A percentile compares a stretch with the other conserved stretches of the same genome.
phyloP scores from a whole-genome alignment of 2,113 vertebrate genomes.

The Sylvietta virens region DNA sequence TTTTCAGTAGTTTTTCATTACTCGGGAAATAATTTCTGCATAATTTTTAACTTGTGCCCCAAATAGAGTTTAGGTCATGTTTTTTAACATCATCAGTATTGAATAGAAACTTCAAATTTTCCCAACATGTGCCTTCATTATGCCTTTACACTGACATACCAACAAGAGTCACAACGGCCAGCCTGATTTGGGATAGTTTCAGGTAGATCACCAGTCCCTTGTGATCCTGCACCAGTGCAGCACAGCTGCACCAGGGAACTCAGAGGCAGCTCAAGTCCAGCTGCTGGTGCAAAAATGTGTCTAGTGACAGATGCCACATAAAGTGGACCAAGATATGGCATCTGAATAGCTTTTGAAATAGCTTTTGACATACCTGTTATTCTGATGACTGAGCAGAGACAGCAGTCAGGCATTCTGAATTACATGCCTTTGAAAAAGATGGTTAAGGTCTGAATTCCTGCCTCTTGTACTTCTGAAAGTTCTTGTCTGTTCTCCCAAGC shows the following conservation, averaged over 20 bases:
- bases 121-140: background rate
- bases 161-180: background rate
- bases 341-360: background rate
- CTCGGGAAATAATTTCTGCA: background rate
- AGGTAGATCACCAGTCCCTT: background rate
- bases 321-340: background rate
- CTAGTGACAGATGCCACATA: background rate
- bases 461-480: background rate
- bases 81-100: background rate
- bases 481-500: background rate
- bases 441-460: background rate
- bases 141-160: background rate
- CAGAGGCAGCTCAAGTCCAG: background rate
- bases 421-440: background rate
- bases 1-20: background rate
- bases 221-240: accelerated
- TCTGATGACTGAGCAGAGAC: background rate
- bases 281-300: background rate
- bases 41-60: background rate
- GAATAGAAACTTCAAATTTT: background rate
- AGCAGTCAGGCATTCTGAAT: background rate
- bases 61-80: background rate
- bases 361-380: background rate
- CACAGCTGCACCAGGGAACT: background rate
- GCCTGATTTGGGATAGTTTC: background rate